These are phyloP conservation scores for Melieria omissa DNA, from an alignment of 2,888 invertebrate genomes.

Conservation along the genomic window DNA sequence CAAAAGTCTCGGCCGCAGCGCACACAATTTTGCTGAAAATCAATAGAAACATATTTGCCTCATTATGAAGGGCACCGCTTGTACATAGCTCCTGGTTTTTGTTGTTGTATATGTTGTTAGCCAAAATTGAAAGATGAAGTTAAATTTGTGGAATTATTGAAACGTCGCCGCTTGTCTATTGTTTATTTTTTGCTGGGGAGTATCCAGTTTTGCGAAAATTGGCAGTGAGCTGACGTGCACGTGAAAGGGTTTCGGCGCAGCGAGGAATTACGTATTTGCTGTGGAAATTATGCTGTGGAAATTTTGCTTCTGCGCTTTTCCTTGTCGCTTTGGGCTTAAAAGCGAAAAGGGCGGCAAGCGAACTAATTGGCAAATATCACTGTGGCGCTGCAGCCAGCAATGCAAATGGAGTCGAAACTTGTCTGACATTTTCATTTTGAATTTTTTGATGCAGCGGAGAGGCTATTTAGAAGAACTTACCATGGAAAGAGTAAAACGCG, in stretches of 20 bases:
- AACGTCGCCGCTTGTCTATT: no score
- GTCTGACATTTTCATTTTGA: no score
- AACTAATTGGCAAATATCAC: background rate
- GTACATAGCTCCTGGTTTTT: background rate
- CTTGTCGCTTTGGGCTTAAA: background rate
- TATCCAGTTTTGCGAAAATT: conserved; percentile 6
- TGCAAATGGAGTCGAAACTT: no score
- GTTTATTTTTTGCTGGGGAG: background rate
- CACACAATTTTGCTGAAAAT: conserved; percentile 40
- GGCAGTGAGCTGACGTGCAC: background rate
- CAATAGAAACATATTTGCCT: conserved; percentile 44
- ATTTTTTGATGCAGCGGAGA: no score
- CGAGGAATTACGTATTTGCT: conserved; percentile 16
- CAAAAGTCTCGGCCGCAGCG: conserved; percentile 18
- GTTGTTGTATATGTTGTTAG: conserved; percentile 17
- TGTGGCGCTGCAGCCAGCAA: no score
- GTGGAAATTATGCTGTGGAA: conserved; percentile 12
- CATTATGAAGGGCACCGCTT: conserved; percentile 32
- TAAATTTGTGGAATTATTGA: background rate
- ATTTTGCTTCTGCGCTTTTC: background rate
- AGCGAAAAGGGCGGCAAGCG: background rate
- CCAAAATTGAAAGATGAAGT: conserved; percentile 16
- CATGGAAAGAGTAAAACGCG: no score
- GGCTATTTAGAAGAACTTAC: no score
- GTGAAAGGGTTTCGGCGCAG: background rate